Evolutionary conservation across 2,797 vertebrate species (phyloP).

Genomic region (Nyctibius grandis): DNA sequence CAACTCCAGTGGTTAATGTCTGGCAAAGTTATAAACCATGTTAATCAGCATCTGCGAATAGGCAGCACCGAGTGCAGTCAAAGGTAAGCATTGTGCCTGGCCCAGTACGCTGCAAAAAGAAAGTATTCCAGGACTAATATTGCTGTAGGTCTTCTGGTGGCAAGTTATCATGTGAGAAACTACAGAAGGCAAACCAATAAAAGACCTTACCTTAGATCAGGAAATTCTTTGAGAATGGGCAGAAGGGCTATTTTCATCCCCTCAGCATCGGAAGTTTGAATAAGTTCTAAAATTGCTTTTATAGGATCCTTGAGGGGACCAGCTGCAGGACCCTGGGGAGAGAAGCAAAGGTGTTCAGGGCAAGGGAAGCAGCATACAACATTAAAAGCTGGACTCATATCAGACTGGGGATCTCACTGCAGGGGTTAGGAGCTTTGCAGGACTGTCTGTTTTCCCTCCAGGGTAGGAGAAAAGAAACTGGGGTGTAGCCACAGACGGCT

Average conservation of each 20-base stretch:
- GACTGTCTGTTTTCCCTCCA: background rate
- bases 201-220: slow-evolving; percentile 46
- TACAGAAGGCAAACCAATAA: background rate
- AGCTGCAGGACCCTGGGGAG: background rate
- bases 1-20: background rate
- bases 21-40: background rate
- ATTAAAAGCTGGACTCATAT: background rate
- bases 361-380: background rate
- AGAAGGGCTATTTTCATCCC: slow-evolving; percentile 62
- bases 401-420: background rate
- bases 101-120: background rate
- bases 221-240: slow-evolving; percentile 39
- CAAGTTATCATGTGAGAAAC: background rate
- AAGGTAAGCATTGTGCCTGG: background rate
- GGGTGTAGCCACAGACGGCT: background rate
- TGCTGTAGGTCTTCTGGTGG: background rate
- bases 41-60: background rate
- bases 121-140: background rate
- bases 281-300: slow-evolving; percentile 40
- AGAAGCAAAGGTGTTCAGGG: background rate
- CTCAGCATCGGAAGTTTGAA: slow-evolving; percentile 18
- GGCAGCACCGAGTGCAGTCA: background rate
- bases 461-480: background rate
- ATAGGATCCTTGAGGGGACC: slow-evolving; percentile 10
- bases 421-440: background rate